Base-by-base conservation (phyloP, 2,888 invertebrate genomes). In the Drosophila kanekoi region DNA sequence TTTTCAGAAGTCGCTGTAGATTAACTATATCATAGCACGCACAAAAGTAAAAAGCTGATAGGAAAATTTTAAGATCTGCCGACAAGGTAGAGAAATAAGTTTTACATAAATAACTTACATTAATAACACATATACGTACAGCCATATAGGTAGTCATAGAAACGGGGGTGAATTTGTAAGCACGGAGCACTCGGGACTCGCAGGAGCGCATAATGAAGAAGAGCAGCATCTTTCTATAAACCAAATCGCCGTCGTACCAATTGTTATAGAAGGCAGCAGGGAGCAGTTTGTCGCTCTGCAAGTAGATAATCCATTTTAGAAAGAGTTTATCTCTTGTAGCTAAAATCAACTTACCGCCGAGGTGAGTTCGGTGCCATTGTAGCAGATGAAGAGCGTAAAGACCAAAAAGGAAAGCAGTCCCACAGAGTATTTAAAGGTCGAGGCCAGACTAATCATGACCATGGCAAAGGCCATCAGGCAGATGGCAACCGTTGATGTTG, bases 131-230 rank as follows among this genome's bases (percentile, higher is more conserved):
- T 13, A 47, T 37, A 73, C 87, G 54, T 64, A 91, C 91, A 32
- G 75, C 70, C 90, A 89, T 90, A 58, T 76, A 91, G 4, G 92
- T 90, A 3, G 71, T 58, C 81, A 91, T 87, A 0, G 91, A 91
- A 4, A 91, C 87, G 0, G 80, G 67, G 1, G 84, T 72, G 35
- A 90, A 87, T n/a, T 90, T 89, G 43, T 89, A 87, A 10, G 87
- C 78, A 10, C 74, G 73, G 71, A 91, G 54, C 1, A 80, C 72
- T n/a, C 68, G 77, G 0, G 87, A 70, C 35, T 89, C 77, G 0
- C 62, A 43, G 2, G 90, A 77, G 10, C 89, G 80, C 82, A 89
- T 85, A 48, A 91, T 90, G 3, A 91, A 79, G 38, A 91, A 75
- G 0, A 88, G 64, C 48, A 91, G 66, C 85, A 88, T 90, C 47